phyloP scores from a whole-genome alignment of 2,113 vertebrate species.

The Kobus ellipsiprymnus region DNA sequence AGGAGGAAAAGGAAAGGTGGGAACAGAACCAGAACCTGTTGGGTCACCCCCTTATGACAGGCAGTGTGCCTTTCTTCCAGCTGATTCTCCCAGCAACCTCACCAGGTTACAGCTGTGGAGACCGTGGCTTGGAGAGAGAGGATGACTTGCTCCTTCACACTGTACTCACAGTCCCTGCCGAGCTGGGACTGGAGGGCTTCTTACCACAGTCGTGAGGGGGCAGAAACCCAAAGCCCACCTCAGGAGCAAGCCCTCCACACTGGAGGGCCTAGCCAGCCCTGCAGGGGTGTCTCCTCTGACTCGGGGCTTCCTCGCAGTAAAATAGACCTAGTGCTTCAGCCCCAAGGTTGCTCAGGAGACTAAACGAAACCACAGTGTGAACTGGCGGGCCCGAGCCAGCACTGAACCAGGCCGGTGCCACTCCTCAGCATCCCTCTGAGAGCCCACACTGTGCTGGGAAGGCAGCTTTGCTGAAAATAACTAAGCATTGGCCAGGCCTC shows the following conservation, averaged over 20 bases:
- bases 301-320: not conserved
- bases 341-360: not conserved
- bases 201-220: not conserved
- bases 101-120: not conserved
- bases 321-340: not conserved
- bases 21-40: not conserved
- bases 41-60: not conserved
- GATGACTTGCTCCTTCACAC: not conserved
- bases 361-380: not conserved
- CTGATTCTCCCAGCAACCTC: not conserved
- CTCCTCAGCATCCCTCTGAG: not conserved
- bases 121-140: not conserved
- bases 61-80: not conserved
- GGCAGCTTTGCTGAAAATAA: not conserved
- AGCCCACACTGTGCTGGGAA: not conserved
- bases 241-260: too few species aligned
- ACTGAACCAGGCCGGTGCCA: not conserved
- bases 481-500: not conserved
- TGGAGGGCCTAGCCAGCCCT: not conserved
- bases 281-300: not conserved
- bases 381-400: rapidly evolving
- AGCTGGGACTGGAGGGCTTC: not conserved
- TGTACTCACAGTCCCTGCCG: not conserved
- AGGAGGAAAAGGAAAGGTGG: not conserved
- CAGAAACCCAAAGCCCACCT: not conserved